Evolutionary conservation across 2,888 invertebrate genomes (phyloP).

Genomic region (Stenotaenia linearis): DNA sequence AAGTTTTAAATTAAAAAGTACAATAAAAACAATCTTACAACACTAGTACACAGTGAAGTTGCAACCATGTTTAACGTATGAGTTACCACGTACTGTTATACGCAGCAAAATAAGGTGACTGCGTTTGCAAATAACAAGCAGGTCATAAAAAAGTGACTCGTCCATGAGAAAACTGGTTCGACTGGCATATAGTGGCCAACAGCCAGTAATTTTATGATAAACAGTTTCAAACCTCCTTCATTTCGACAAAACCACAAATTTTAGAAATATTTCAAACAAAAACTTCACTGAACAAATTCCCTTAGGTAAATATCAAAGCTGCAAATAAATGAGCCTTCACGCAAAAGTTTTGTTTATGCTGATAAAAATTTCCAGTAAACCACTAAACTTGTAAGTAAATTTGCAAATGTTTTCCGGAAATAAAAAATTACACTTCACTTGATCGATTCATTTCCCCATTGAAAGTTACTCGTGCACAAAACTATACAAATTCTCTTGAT

Average conservation of each 20-base stretch:
- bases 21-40: background rate
- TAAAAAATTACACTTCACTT: background rate
- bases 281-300: too few relatives aligned
- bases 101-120: too few relatives aligned
- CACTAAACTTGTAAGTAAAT: background rate
- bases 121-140: slow-evolving; percentile 38
- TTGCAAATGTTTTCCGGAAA: slow-evolving; percentile 4
- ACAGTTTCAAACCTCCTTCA: too few relatives aligned
- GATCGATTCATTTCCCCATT: background rate
- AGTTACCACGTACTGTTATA: background rate
- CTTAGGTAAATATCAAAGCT: too few relatives aligned
- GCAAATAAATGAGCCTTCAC: too few relatives aligned
- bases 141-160: background rate
- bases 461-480: slow-evolving; percentile 11
- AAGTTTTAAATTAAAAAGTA: background rate
- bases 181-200: background rate
- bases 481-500: slow-evolving; percentile 15
- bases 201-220: background rate
- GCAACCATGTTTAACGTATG: background rate
- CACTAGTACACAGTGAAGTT: background rate
- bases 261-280: too few relatives aligned
- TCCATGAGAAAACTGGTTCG: background rate
- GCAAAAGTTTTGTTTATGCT: too few relatives aligned
- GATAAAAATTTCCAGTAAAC: background rate
- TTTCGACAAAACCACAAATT: too few relatives aligned